Percentiles rank a stretch among this genome's conserved stretches.
phyloP scores from a whole-genome alignment of 2,113 vertebrate species.

The Quiscalus mexicanus region DNA sequence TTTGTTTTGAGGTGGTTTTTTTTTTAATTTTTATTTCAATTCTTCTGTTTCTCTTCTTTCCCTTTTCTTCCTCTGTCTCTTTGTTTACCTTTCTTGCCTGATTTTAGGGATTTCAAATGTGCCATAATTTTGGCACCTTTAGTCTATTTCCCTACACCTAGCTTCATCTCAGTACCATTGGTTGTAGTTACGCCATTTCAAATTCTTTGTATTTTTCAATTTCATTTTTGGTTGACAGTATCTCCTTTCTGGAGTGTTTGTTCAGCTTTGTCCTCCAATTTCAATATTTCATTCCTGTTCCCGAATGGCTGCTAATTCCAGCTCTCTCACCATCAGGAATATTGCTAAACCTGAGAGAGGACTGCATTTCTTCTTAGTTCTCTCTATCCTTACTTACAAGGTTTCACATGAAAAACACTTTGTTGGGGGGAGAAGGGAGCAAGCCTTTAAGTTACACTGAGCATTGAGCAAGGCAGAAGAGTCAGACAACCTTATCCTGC shows the following conservation, averaged over 20 bases:
- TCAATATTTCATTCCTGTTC: neutral
- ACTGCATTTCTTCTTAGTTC: neutral
- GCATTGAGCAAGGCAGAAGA: neutral
- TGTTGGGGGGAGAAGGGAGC: neutral
- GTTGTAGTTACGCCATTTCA: neutral
- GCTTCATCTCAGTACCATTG: neutral
- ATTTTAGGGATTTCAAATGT: neutral
- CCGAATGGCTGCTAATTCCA: neutral
- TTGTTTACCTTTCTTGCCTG: neutral
- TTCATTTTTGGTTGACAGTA: neutral
- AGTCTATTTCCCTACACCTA: neutral
- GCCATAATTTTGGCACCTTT: neutral
- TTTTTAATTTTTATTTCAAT: neutral
- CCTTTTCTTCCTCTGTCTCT: neutral
- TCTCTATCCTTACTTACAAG: neutral
- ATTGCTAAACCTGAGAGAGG: neutral
- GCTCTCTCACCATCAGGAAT: neutral
- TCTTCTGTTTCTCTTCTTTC: neutral
- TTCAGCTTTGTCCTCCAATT: neutral
- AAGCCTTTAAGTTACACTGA: neutral
- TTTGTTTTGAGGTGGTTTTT: no score
- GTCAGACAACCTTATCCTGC: neutral
- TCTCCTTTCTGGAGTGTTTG: neutral
- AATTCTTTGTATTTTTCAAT: neutral
- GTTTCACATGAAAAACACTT: neutral